Evolutionary conservation across 2,888 invertebrate genomes (phyloP).

Genomic region (Hemistola chrysoprasaria): DNA sequence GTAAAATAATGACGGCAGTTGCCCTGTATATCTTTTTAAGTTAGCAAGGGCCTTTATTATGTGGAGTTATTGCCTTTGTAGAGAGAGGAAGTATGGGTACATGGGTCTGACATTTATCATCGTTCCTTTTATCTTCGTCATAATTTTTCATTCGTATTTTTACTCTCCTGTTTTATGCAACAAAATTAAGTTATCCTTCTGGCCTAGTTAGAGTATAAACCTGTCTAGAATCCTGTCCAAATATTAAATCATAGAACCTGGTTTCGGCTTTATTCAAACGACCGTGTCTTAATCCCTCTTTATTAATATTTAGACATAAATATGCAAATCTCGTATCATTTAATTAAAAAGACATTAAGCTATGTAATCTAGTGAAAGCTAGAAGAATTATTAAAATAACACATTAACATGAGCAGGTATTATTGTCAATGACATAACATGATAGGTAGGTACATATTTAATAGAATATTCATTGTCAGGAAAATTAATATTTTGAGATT

Average conservation of each 20-base stretch:
- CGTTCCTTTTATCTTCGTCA: conserved; percentile 12
- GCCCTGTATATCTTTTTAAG: conserved; percentile 8
- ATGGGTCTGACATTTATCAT: conserved; percentile 11
- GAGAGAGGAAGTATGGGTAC: conserved; percentile 3
- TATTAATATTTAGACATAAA: conserved; percentile 15
- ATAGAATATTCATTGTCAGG: too few species aligned
- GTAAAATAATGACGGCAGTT: conserved; percentile 3
- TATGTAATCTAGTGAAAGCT: too few species aligned
- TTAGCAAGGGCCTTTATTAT: conserved; percentile 8
- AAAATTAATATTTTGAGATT: too few species aligned
- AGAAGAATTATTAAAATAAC: too few species aligned
- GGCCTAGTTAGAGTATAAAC: conserved; percentile 1
- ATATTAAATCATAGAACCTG: conserved; percentile 17
- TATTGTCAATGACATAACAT: too few species aligned
- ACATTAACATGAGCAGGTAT: too few species aligned
- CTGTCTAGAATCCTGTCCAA: conserved; percentile 5
- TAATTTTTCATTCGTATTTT: conserved; percentile 14
- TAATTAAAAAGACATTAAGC: conserved; percentile 13
- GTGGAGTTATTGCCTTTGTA: conserved; percentile 11
- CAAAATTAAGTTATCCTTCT: conserved; percentile 12
- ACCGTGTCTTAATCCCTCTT: conserved; percentile 18
- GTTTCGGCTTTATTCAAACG: conserved; percentile 11
- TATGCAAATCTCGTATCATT: conserved; percentile 14
- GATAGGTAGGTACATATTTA: too few species aligned
- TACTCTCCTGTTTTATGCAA: conserved; percentile 7